Evolutionary conservation across 1,140 invertebrate genomes (phyloP).

Genomic region (roundworm (Caenorhabditis elegans)): DNA sequence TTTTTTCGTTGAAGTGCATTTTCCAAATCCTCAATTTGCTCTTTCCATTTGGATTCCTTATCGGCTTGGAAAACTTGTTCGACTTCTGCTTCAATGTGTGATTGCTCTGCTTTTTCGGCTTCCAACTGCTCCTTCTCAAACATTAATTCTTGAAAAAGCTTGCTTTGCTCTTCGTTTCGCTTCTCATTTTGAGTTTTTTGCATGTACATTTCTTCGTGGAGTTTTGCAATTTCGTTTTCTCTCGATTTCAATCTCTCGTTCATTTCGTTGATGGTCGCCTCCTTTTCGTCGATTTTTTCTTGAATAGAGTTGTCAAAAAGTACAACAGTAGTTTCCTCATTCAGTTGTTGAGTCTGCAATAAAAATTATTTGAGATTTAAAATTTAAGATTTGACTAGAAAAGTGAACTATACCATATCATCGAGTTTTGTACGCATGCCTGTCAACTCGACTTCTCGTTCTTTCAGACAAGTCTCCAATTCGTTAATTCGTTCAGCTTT

Average conservation of each 20-base stretch:
- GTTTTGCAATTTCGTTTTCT: conserved; percentile 1
- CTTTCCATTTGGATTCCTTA: conserved; percentile 44
- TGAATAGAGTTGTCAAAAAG: conserved; percentile 32
- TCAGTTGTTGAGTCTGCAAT: conserved; percentile 11
- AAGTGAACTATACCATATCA: neutral
- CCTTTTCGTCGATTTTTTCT: conserved; percentile 27
- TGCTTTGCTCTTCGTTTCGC: neutral
- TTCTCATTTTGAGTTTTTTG: neutral
- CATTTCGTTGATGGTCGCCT: neutral
- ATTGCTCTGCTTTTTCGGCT: neutral
- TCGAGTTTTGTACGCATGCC: conserved; percentile 27
- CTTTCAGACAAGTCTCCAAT: conserved; percentile 31
- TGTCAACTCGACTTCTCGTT: conserved; percentile 12
- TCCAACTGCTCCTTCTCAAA: neutral
- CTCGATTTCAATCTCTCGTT: neutral
- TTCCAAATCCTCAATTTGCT: conserved; percentile 44
- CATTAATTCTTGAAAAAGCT: neutral
- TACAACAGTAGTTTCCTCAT: conserved; percentile 30
- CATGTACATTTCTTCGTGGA: conserved; percentile 39
- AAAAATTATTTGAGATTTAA: too few relatives aligned
- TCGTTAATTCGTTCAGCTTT: conserved; percentile 26
- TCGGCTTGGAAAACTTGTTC: conserved; percentile 36
- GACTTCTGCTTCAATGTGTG: neutral
- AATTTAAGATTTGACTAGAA: neutral
- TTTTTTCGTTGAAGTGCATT: conserved; percentile 41